Evolutionary conservation across 2,888 invertebrate genomes (phyloP).

Genomic region (Aspidiotus rigidus): DNA sequence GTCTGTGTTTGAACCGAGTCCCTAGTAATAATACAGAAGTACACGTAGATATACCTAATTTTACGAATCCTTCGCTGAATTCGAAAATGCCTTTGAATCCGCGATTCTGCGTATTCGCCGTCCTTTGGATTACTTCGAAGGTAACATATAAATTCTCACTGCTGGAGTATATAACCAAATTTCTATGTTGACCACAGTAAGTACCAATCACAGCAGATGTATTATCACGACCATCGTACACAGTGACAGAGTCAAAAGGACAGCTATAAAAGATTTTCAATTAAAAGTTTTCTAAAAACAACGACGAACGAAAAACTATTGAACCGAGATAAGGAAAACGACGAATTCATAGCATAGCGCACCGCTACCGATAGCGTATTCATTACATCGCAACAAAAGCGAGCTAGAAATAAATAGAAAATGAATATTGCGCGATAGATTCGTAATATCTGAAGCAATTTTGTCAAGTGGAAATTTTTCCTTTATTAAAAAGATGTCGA

Average conservation of each 20-base stretch:
- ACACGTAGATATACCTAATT: slow-evolving; percentile 66
- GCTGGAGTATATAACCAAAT: slow-evolving; percentile 90
- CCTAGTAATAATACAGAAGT: background rate
- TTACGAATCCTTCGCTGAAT: slow-evolving; percentile 97
- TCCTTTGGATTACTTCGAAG: slow-evolving; percentile 82
- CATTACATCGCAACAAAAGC: background rate
- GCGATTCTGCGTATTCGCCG: slow-evolving; percentile 90
- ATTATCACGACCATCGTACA: slow-evolving; percentile 89
- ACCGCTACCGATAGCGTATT: too few species aligned
- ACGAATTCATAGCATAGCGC: too few species aligned
- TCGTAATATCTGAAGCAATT: background rate
- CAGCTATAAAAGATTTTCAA: slow-evolving; percentile 57
- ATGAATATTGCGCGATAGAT: background rate
- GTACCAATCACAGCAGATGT: slow-evolving; percentile 85
- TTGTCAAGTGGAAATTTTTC: slow-evolving; percentile 22
- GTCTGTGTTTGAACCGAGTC: too few species aligned
- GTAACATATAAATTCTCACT: slow-evolving; percentile 81
- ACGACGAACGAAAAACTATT: too few species aligned
- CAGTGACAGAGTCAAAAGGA: slow-evolving; percentile 95
- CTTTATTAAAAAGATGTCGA: slow-evolving; percentile 22
- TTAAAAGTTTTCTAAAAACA: too few species aligned
- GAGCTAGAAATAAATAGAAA: slow-evolving; percentile 1
- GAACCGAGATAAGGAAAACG: too few species aligned
- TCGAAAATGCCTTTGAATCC: slow-evolving; percentile 98
- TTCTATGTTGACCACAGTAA: slow-evolving; percentile 94